Conservation (phyloP, 2,113 vertebrate genomes). For the Neofelis nebulosa region DNA sequence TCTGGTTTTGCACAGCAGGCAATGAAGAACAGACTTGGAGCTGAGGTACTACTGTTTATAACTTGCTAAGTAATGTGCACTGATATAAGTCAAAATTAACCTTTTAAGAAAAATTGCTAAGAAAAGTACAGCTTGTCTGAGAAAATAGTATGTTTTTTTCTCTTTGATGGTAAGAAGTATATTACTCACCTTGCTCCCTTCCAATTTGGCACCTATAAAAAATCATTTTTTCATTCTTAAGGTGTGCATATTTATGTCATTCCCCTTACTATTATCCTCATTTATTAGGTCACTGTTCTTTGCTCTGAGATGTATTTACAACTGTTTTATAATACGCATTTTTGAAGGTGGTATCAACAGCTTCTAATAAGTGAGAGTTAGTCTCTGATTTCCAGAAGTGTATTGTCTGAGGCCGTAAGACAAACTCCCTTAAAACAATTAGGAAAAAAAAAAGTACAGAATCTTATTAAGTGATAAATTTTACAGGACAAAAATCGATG, state of each 20-base stretch:
- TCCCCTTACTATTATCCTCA: no score
- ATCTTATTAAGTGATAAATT: constrained; percentile 37
- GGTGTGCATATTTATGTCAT: neutral
- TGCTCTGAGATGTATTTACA: neutral
- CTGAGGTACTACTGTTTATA: neutral
- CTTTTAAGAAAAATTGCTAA: neutral
- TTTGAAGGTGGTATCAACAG: neutral
- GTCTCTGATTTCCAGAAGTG: neutral
- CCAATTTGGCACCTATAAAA: neutral
- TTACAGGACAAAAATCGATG: constrained; percentile 10
- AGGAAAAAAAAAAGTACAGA: neutral
- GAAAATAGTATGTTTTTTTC: neutral
- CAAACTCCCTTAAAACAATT: constrained; percentile 30
- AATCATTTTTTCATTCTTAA: neutral
- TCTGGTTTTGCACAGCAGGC: neutral
- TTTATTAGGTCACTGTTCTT: neutral
- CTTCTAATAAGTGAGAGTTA: constrained; percentile 28
- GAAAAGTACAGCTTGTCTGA: neutral
- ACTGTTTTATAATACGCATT: neutral
- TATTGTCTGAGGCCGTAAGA: constrained; percentile 3
- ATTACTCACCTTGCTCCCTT: neutral
- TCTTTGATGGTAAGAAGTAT: neutral
- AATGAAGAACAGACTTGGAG: neutral
- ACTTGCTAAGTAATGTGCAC: neutral
- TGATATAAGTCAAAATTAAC: neutral